Percentiles rank a stretch among this genome's conserved stretches.
Conservation (phyloP, 2,113 vertebrate genomes). For the Sylvia atricapilla region DNA sequence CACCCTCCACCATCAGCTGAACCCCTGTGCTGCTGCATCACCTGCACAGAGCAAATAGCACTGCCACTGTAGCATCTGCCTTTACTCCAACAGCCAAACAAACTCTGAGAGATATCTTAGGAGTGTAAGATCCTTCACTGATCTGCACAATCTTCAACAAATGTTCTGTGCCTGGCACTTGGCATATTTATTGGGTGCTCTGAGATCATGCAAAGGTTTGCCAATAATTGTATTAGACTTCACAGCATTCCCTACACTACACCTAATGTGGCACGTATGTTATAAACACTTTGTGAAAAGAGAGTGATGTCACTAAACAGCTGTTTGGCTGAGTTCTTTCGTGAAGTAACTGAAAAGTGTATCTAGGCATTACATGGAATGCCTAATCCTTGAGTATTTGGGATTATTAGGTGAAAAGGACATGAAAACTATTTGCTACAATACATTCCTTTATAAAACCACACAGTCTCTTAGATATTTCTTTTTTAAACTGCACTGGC, state of each 20-base stretch:
- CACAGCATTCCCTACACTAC: neutral
- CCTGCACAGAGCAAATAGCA: rapidly evolving
- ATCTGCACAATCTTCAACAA: neutral
- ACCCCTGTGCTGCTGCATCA: neutral
- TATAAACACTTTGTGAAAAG: neutral
- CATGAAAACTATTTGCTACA: neutral
- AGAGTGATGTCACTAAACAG: neutral
- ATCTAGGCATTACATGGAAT: neutral
- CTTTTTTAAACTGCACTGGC: neutral
- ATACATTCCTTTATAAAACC: neutral
- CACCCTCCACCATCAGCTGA: rapidly evolving
- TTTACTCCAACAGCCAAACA: neutral
- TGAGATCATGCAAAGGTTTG: neutral
- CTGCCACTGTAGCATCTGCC: neutral
- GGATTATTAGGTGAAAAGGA: neutral
- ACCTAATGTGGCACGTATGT: neutral
- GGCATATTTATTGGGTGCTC: neutral
- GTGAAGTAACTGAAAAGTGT: neutral
- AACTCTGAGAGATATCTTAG: neutral
- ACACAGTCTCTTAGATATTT: neutral
- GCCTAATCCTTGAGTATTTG: neutral
- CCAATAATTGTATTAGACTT: neutral
- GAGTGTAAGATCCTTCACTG: rapidly evolving
- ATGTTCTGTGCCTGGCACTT: neutral
- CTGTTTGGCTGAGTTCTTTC: neutral